A percentile compares a stretch with the other conserved stretches of the same genome.
Conservation (phyloP, 2,797 vertebrate species). For the Hippopotamyrus pictus region DNA sequence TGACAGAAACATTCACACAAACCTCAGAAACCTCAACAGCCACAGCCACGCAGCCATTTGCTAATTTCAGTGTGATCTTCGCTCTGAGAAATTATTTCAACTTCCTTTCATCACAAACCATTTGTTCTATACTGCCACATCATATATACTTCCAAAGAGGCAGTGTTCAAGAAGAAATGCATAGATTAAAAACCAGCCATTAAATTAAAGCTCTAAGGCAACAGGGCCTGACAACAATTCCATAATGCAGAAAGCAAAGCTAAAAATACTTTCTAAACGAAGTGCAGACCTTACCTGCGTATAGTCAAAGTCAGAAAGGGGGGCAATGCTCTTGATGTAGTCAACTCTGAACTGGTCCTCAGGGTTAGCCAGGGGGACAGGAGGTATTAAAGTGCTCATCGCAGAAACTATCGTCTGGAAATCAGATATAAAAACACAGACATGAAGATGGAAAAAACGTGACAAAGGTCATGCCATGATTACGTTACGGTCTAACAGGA, state of each 20-base stretch:
- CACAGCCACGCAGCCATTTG: background rate
- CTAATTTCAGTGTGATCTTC: background rate
- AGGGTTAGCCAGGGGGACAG: slow-evolving; percentile 89
- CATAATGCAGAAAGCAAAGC: background rate
- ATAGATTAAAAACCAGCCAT: background rate
- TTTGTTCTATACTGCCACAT: background rate
- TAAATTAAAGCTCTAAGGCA: background rate
- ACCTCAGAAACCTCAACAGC: background rate
- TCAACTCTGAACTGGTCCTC: slow-evolving; percentile 97
- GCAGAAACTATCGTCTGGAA: slow-evolving; percentile 95
- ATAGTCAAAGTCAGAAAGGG: slow-evolving; percentile 95
- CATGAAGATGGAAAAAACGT: slow-evolving; percentile 51
- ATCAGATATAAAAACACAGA: slow-evolving; percentile 41
- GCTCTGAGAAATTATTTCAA: background rate
- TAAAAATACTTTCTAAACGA: background rate
- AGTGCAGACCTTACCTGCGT: slow-evolving; percentile 76
- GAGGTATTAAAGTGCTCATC: slow-evolving; percentile 98
- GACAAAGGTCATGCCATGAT: slow-evolving; percentile 37
- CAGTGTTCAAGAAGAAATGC: background rate
- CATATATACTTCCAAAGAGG: background rate
- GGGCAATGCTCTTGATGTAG: slow-evolving; percentile 98
- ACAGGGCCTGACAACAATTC: background rate
- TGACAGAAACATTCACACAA: background rate
- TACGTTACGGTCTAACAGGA: slow-evolving; percentile 46
- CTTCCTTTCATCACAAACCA: background rate